Base-by-base conservation (phyloP, 2,888 invertebrate genomes). In the Harmothoe impar region DNA sequence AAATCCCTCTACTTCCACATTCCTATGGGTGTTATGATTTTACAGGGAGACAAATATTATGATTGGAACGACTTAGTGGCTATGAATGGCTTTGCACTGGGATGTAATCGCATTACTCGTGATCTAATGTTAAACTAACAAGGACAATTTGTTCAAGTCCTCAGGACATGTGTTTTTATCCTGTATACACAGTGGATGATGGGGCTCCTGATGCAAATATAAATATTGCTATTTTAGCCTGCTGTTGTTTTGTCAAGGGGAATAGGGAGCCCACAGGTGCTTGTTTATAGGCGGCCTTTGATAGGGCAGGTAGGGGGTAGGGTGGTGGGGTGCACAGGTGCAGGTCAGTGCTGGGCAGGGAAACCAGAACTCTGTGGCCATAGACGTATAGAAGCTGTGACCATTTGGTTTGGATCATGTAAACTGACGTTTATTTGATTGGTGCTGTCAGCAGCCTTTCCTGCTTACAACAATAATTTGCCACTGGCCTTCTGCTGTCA, bases 1-100 rank as follows among this genome's bases (percentile, higher is more conserved):
- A 43, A 43, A 43, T 7, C 5, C 43, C 10, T 43, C 43, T 62
- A 72, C n/a, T 25, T 72, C 29, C 62, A 62, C 72, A 72, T 72
- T 29, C 72, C 72, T 15, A 3, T 5, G 72, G 72, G 72, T 29
- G 72, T 72, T 72, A 72, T 72, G 72, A 17, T 72, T 25, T 72
- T 72, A 72, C 72, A 72, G 15, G 15, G 29, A 72, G 72, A 25
- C 72, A 72, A 72, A 72, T 72, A 72, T 72, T 72, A 72, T 72
- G 72, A 72, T 7, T 72, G 5, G 29, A 72, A 15, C 1, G 31
- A 29, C 72, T 72, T n/a, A 72, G 72, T 29, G 5, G 25, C 72
- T 25, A 72, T 72, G 72, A 72, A 72, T 72, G 72, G 72, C n/a
- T n/a, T 72, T 72, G 72, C 31, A 72, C 72, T 72, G 72, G 29